Evolutionary conservation across 2,888 invertebrate species (phyloP).

Genomic region (Protonemura montana): DNA sequence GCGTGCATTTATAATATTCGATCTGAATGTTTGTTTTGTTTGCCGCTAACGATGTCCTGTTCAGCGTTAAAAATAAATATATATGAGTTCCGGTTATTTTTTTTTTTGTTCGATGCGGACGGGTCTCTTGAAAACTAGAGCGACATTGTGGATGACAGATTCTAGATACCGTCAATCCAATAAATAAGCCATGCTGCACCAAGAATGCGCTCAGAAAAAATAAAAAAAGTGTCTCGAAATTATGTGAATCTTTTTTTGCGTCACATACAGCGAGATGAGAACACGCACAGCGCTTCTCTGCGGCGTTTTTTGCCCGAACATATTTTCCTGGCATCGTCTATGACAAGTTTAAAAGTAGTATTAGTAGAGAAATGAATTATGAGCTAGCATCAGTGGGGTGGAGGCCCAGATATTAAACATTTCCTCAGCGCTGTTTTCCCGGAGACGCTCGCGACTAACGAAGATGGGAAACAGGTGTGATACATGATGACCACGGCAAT

Average conservation of each 20-base stretch:
- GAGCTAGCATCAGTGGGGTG: background rate
- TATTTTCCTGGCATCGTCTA: slow-evolving; percentile 44
- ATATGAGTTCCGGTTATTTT: background rate
- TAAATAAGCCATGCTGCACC: background rate
- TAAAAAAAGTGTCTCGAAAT: background rate
- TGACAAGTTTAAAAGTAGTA: slow-evolving; percentile 47
- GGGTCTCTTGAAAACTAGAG: background rate
- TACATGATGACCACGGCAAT: background rate
- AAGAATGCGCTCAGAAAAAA: background rate
- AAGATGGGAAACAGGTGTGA: background rate
- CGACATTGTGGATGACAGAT: background rate
- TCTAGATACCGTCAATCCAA: background rate
- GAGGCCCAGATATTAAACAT: slow-evolving; percentile 7
- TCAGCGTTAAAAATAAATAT: background rate
- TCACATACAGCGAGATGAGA: background rate
- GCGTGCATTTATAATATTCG: background rate
- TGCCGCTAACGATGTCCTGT: slow-evolving; percentile 3
- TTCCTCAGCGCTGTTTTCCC: background rate
- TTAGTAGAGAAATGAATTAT: slow-evolving; percentile 25
- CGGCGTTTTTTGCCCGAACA: background rate
- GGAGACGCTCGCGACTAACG: background rate
- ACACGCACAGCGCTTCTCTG: background rate
- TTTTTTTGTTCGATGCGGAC: background rate
- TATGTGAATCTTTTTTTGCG: background rate
- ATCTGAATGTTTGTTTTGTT: background rate